Conservation (phyloP, 2,888 invertebrate genomes). For the Drosophila anceps region DNA sequence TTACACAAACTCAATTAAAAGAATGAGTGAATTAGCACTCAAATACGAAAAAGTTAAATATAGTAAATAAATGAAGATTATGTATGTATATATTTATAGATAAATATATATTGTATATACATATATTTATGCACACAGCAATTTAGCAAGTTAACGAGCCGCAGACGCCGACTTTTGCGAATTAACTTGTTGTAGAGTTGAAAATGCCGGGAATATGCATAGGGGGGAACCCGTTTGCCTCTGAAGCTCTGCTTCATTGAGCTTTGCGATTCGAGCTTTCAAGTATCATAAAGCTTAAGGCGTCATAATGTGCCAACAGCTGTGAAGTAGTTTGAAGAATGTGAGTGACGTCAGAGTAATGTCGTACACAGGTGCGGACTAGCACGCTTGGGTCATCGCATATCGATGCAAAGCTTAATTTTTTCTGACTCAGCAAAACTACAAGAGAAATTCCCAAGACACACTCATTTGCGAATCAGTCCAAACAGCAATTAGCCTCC, state of each 20-base stretch:
- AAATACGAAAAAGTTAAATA: slow-evolving; percentile 34
- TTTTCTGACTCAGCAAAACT: slow-evolving; percentile 32
- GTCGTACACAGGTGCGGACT: slow-evolving; percentile 20
- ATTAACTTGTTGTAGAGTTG: slow-evolving; percentile 45
- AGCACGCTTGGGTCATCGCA: slow-evolving; percentile 17
- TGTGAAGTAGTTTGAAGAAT: slow-evolving; percentile 25
- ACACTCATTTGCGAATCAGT: slow-evolving; percentile 23
- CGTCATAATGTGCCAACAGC: slow-evolving; percentile 23
- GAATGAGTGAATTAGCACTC: slow-evolving; percentile 52
- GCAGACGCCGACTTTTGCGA: slow-evolving; percentile 18
- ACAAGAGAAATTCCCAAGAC: slow-evolving; percentile 40
- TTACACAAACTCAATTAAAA: slow-evolving; percentile 24
- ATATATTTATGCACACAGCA: slow-evolving; percentile 11
- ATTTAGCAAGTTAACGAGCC: slow-evolving; percentile 59
- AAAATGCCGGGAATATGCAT: slow-evolving; percentile 14
- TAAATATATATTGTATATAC: slow-evolving; percentile 8
- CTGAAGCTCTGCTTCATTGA: slow-evolving; percentile 2
- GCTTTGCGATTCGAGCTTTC: slow-evolving; percentile 24
- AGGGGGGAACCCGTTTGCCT: background rate
- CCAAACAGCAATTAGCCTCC: slow-evolving; percentile 35
- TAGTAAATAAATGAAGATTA: slow-evolving; percentile 4
- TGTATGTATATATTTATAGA: slow-evolving; percentile 3
- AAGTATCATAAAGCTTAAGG: background rate
- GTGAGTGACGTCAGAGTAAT: slow-evolving; percentile 38
- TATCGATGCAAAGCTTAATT: background rate